phyloP scores from a whole-genome alignment of 2,113 vertebrate species.

The Thinocorus orbignyianus region DNA sequence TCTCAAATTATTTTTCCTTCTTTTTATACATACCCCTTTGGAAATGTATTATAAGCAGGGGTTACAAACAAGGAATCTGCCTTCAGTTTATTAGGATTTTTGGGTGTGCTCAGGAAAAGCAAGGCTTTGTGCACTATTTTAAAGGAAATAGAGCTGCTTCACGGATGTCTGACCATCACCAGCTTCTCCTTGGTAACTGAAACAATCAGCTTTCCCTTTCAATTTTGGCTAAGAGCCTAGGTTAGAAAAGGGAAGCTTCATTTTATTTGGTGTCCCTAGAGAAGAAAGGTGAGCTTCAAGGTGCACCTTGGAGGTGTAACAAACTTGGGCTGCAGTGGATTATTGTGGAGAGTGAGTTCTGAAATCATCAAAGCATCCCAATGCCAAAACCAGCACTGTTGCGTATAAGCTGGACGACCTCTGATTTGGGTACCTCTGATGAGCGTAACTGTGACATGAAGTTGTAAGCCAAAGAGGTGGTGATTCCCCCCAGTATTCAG shows the following conservation, averaged over 20 bases:
- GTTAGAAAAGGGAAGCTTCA: background rate
- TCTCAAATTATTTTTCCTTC: background rate
- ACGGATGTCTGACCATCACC: background rate
- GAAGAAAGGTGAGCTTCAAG: background rate
- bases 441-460: background rate
- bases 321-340: background rate
- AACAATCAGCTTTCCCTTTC: background rate
- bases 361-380: background rate
- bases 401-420: background rate
- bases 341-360: background rate
- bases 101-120: background rate
- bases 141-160: background rate
- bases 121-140: background rate
- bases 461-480: background rate
- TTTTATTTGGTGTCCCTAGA: background rate
- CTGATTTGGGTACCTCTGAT: background rate
- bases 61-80: background rate
- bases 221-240: background rate
- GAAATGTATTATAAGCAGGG: background rate
- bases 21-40: background rate
- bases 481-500: background rate
- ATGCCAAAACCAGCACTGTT: background rate
- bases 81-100: background rate
- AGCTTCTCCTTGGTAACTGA: background rate
- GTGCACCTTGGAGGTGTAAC: background rate